Evolutionary conservation across 2,797 vertebrate genomes (phyloP).

Genomic region (Sebastiscus tertius): DNA sequence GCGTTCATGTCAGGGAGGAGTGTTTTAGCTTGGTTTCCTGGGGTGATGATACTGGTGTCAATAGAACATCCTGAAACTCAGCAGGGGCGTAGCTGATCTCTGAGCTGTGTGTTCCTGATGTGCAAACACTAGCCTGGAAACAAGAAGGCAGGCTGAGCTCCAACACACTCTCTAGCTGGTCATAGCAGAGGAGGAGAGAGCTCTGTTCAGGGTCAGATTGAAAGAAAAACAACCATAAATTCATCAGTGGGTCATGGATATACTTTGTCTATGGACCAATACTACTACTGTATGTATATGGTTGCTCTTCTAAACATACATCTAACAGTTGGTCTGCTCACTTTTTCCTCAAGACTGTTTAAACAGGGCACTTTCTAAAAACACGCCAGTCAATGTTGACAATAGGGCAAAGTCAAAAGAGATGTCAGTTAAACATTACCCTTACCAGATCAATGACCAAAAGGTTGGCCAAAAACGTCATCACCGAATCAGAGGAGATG

Average conservation of each 20-base stretch:
- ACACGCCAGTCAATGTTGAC: constrained; percentile 2
- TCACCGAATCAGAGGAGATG: constrained; percentile 24
- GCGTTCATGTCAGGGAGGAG: constrained; percentile 14
- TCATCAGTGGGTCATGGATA: neutral
- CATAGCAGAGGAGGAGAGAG: constrained; percentile 85
- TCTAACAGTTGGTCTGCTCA: neutral
- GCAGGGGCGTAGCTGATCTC: constrained; percentile 80
- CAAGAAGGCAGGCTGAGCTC: constrained; percentile 79
- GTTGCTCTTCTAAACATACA: neutral
- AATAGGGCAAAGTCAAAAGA: constrained; percentile 55
- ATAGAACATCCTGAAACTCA: constrained; percentile 83
- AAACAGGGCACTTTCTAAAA: neutral
- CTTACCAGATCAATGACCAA: constrained; percentile 68
- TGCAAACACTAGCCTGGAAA: constrained; percentile 56
- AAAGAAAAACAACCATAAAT: constrained; percentile 16
- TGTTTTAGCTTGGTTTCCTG: constrained; percentile 33
- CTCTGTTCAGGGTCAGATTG: constrained; percentile 75
- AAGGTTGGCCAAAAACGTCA: constrained; percentile 53
- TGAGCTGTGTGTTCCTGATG: constrained; percentile 67
- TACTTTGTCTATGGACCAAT: neutral
- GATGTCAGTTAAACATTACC: constrained; percentile 59
- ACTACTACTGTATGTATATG: neutral
- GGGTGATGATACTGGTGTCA: constrained; percentile 41
- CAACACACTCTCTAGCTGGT: constrained; percentile 83
- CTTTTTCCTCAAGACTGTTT: neutral